Evolutionary conservation across 1,140 invertebrate species (phyloP).

Genomic region (Tachypleus tridentatus): DNA sequence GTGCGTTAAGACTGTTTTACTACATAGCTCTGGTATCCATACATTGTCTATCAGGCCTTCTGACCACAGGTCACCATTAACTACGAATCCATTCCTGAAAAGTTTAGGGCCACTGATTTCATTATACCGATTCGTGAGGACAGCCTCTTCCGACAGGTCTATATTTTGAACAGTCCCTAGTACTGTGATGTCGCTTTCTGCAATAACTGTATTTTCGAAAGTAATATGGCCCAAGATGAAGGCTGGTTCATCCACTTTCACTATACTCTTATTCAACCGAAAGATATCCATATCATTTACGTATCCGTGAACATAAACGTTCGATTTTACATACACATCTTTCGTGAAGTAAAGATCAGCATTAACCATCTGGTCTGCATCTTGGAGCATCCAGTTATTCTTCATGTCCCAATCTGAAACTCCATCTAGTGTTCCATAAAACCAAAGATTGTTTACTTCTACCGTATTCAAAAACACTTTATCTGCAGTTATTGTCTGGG

Average conservation of each 20-base stretch:
- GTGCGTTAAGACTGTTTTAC: background rate
- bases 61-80: conserved; percentile 8
- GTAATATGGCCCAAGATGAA: conserved; percentile 8
- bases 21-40: conserved; percentile 14
- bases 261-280: conserved; percentile 5
- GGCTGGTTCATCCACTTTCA: conserved; percentile 13
- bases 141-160: conserved; percentile 17
- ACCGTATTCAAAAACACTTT: conserved; percentile 12
- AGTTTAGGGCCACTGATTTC: conserved; percentile 13
- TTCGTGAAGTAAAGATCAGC: conserved; percentile 11
- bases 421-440: conserved; percentile 16
- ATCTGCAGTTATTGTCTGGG: conserved; percentile 12
- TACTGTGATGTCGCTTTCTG: conserved; percentile 7
- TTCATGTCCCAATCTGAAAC: conserved; percentile 12
- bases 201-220: conserved; percentile 5
- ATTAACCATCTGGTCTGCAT: conserved; percentile 11
- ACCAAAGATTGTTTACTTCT: conserved; percentile 10
- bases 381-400: conserved; percentile 19
- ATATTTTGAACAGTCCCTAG: conserved; percentile 15
- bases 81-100: conserved; percentile 9
- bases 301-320: conserved; percentile 7
- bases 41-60: conserved; percentile 16
- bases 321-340: background rate
- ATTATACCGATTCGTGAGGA: conserved; percentile 10
- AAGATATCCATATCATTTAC: conserved; percentile 18